Conservation (phyloP, 2,797 vertebrate species). For the Kryptopterus vitreolus region DNA sequence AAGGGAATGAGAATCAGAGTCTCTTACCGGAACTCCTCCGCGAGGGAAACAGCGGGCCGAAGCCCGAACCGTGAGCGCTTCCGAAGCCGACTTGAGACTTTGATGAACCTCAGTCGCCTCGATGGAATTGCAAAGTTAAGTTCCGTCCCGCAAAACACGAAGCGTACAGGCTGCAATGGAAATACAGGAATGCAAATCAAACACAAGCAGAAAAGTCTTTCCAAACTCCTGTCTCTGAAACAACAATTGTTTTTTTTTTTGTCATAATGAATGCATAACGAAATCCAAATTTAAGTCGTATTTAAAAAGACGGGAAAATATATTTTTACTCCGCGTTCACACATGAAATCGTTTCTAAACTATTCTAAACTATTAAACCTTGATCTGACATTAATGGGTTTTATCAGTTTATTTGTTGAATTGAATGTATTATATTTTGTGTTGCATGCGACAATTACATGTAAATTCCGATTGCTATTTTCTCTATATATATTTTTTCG, state of each 20-base stretch:
- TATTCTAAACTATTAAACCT: no score
- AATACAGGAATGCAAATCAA: background rate
- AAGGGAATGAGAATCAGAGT: background rate
- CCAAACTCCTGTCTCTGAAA: background rate
- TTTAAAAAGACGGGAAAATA: background rate
- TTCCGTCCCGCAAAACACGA: constrained; percentile 25
- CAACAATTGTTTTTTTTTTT: no score
- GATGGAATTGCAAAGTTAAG: constrained; percentile 36
- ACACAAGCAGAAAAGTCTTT: background rate
- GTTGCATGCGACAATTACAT: background rate
- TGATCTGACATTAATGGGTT: background rate
- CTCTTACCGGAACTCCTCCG: constrained; percentile 73
- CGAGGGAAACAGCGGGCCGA: constrained; percentile 76
- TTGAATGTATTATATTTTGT: background rate
- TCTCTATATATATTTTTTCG: background rate
- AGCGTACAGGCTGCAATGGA: constrained; percentile 44
- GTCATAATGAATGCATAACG: background rate
- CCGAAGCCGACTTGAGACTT: constrained; percentile 51
- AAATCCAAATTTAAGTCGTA: background rate
- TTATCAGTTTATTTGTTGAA: background rate
- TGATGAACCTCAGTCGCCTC: constrained; percentile 40
- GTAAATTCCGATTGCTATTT: background rate
- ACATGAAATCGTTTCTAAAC: no score
- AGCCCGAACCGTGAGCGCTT: constrained; percentile 67
- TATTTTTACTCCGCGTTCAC: background rate